phyloP scores from a whole-genome alignment of 2,797 vertebrate species.

The Garrulus glandarius region DNA sequence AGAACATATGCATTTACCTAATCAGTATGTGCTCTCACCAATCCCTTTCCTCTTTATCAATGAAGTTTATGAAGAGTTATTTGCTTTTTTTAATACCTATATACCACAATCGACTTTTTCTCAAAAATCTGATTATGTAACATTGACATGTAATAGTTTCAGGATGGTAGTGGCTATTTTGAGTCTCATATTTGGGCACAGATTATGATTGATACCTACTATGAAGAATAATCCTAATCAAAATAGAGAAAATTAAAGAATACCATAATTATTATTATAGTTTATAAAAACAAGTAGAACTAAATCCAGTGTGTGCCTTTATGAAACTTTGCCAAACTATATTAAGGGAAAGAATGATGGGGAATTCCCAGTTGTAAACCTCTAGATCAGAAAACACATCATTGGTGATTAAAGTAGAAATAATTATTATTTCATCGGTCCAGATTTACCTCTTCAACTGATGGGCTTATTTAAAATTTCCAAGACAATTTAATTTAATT shows the following conservation, averaged over 20 bases:
- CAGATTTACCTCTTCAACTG: neutral
- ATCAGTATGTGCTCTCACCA: neutral
- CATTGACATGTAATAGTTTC: neutral
- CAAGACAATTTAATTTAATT: neutral
- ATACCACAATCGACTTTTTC: neutral
- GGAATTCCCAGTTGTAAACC: neutral
- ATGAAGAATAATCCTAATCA: neutral
- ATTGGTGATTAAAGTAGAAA: neutral
- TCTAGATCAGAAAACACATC: neutral
- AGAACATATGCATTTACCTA: neutral
- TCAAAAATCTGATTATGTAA: neutral
- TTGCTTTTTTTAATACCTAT: neutral
- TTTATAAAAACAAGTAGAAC: neutral
- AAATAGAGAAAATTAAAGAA: neutral
- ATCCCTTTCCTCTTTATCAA: neutral
- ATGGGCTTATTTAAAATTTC: neutral
- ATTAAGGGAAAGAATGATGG: neutral
- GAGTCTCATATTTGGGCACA: neutral
- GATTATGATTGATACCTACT: neutral
- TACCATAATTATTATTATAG: neutral
- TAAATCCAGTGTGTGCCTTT: neutral
- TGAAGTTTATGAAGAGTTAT: neutral
- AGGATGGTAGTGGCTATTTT: neutral
- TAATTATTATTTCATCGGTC: neutral
- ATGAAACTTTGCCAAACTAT: neutral